Conservation (phyloP, 2,113 vertebrate genomes). For the Sander lucioperca region DNA sequence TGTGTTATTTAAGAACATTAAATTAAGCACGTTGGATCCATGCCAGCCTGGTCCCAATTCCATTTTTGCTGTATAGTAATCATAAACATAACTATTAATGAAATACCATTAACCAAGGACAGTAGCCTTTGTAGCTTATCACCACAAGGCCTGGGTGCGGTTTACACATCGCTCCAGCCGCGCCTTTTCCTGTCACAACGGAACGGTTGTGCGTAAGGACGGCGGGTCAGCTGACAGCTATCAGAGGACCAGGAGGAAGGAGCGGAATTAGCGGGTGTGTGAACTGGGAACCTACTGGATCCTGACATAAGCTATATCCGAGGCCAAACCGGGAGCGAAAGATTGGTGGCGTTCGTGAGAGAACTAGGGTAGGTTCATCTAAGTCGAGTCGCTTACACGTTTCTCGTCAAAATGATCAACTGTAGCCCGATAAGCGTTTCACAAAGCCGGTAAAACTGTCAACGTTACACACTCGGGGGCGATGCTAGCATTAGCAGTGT, state of each 20-base stretch:
- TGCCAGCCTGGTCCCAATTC: background rate
- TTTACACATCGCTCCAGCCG: slow-evolving; percentile 67
- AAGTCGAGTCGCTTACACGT: rapidly evolving
- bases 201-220: slow-evolving; percentile 66
- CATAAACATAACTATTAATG: background rate
- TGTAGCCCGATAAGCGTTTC: background rate
- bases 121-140: slow-evolving; percentile 48
- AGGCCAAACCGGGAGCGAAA: slow-evolving; percentile 35
- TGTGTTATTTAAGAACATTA: background rate
- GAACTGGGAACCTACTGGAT: slow-evolving; percentile 50
- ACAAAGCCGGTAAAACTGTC: slow-evolving; percentile 12
- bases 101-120: background rate
- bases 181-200: slow-evolving; percentile 79
- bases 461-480: background rate
- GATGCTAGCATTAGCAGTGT: slow-evolving; percentile 67
- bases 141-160: slow-evolving; percentile 75
- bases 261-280: slow-evolving; percentile 69
- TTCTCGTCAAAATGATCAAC: background rate
- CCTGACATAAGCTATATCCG: slow-evolving; percentile 14
- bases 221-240: slow-evolving; percentile 80
- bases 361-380: slow-evolving; percentile 62
- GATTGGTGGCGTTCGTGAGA: slow-evolving; percentile 54
- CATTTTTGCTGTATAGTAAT: background rate
- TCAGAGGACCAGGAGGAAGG: slow-evolving; percentile 54
- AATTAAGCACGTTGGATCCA: background rate